Conservation (phyloP, 2,888 invertebrate species). For the Abscondita cerata region DNA sequence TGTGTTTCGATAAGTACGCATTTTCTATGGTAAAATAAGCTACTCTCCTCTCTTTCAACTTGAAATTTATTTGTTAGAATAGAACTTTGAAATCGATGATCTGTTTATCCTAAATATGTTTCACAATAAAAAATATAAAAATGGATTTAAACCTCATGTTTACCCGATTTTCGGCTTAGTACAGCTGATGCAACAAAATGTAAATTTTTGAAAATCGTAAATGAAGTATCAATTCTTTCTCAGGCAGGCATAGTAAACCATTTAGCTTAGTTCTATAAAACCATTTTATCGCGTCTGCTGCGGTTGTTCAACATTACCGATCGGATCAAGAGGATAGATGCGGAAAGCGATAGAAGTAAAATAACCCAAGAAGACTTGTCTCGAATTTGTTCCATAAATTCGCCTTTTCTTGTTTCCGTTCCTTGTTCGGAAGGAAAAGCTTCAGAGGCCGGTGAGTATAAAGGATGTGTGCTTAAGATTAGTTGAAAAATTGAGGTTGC, state of each 20-base stretch:
- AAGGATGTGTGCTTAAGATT: conserved; percentile 13
- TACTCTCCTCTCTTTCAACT: too few relatives aligned
- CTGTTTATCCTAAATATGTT: too few relatives aligned
- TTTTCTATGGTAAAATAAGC: too few relatives aligned
- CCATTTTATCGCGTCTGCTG: conserved; percentile 33
- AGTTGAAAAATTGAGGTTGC: conserved; percentile 17
- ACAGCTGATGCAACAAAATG: conserved; percentile 26
- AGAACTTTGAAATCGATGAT: too few relatives aligned
- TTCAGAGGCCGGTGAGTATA: conserved; percentile 6
- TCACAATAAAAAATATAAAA: too few relatives aligned
- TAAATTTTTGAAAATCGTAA: conserved; percentile 30
- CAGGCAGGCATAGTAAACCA: conserved; percentile 20
- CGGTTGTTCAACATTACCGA: conserved; percentile 29
- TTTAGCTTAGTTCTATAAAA: conserved; percentile 36
- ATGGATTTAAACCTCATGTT: neutral
- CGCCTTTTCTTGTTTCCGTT: conserved; percentile 14
- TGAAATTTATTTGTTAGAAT: too few relatives aligned
- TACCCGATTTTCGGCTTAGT: neutral
- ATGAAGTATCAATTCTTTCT: conserved; percentile 33
- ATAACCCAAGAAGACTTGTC: conserved; percentile 18
- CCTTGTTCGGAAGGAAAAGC: conserved; percentile 14
- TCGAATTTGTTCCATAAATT: conserved; percentile 27
- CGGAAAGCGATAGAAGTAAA: conserved; percentile 33
- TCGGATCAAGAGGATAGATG: conserved; percentile 34
- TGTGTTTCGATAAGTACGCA: too few relatives aligned